Percentiles rank a stretch among this genome's conserved stretches.
Conservation (phyloP, 2,797 vertebrate genomes). For the Phalanger gymnotis region DNA sequence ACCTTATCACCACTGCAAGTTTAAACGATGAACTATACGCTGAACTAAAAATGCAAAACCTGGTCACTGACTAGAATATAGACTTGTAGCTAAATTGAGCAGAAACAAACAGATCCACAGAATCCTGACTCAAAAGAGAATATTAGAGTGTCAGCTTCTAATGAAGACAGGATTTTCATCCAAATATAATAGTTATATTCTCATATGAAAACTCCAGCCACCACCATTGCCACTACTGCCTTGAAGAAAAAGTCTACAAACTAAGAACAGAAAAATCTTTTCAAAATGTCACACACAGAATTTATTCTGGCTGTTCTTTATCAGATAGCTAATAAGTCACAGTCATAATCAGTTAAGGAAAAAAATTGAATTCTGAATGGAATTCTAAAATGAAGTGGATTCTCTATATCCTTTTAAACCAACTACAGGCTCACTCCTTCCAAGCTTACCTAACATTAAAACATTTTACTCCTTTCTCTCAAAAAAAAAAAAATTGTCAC, state of each 20-base stretch:
- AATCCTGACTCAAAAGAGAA: background rate
- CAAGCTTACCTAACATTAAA: constrained; percentile 1
- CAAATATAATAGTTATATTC: background rate
- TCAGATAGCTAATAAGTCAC: too few relatives aligned
- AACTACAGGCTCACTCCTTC: constrained; percentile 28
- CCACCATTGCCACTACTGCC: background rate
- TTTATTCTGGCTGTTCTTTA: too few relatives aligned
- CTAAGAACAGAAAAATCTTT: too few relatives aligned
- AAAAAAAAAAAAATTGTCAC: background rate
- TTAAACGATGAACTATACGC: constrained; percentile 15
- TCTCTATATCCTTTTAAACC: constrained; percentile 19
- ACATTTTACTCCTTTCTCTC: background rate
- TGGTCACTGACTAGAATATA: constrained; percentile 35
- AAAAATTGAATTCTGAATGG: background rate
- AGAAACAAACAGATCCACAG: constrained; percentile 19
- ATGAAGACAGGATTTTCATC: background rate
- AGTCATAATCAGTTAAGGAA: constrained; percentile 3
- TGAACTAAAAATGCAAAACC: constrained; percentile 37
- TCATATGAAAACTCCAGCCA: background rate
- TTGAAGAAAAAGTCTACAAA: constrained; percentile 11
- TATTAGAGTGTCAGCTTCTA: background rate
- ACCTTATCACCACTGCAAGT: constrained; percentile 25
- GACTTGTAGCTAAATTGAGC: background rate
- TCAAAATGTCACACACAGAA: too few relatives aligned
- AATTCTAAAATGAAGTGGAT: constrained; percentile 27